phyloP scores from a whole-genome alignment of 2,888 invertebrate species.

The Cotesia congregata region DNA sequence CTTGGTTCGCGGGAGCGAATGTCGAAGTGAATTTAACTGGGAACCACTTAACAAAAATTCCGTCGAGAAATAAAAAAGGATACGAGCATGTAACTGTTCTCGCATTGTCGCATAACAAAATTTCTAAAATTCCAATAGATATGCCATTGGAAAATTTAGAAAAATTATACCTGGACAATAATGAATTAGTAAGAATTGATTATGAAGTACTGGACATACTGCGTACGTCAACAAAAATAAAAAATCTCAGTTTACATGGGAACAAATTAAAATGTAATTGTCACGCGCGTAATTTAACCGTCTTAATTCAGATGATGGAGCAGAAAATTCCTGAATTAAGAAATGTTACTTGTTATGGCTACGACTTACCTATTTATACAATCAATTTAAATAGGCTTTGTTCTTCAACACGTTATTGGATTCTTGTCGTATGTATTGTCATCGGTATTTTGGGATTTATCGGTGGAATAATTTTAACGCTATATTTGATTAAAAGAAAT shows the following conservation, averaged over 20 bases:
- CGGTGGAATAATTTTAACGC: slow-evolving; percentile 41
- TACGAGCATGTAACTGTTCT: slow-evolving; percentile 72
- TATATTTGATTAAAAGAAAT: neutral
- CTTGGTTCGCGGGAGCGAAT: slow-evolving; percentile 49
- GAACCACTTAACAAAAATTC: slow-evolving; percentile 68
- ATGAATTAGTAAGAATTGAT: slow-evolving; percentile 73
- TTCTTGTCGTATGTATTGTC: slow-evolving; percentile 62
- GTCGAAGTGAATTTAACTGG: slow-evolving; percentile 71
- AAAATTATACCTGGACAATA: slow-evolving; percentile 73
- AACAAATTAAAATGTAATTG: slow-evolving; percentile 83
- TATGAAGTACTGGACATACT: slow-evolving; percentile 69
- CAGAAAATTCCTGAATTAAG: slow-evolving; percentile 51
- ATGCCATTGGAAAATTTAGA: slow-evolving; percentile 46
- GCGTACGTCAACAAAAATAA: slow-evolving; percentile 69
- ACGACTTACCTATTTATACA: slow-evolving; percentile 47
- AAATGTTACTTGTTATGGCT: slow-evolving; percentile 51
- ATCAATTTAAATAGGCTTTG: slow-evolving; percentile 57
- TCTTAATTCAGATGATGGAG: slow-evolving; percentile 72
- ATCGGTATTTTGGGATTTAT: slow-evolving; percentile 57
- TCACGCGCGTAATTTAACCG: slow-evolving; percentile 74
- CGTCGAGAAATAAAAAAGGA: slow-evolving; percentile 62
- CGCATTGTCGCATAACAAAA: slow-evolving; percentile 72
- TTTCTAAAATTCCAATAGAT: slow-evolving; percentile 45
- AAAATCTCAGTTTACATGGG: slow-evolving; percentile 73
- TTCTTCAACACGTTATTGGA: slow-evolving; percentile 36